Evolutionary conservation across 1,140 invertebrate genomes (phyloP).

Genomic region (Heliconius hewitsoni): DNA sequence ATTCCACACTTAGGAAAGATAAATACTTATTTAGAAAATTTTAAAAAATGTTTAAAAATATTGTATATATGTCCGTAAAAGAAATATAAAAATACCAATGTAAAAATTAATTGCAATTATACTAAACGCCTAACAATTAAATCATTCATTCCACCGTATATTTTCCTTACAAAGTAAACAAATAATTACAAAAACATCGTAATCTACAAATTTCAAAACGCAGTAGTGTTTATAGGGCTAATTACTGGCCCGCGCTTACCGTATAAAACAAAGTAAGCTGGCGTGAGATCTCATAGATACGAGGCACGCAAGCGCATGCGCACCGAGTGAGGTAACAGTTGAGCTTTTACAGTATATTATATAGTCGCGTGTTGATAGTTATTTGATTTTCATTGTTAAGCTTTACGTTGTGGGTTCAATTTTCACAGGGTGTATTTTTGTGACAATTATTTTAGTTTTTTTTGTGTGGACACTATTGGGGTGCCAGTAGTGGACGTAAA

Average conservation of each 20-base stretch:
- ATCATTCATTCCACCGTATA: neutral
- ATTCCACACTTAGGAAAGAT: no score
- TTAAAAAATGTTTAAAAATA: no score
- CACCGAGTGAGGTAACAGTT: neutral
- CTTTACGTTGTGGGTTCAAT: neutral
- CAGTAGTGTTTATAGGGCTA: conserved; percentile 11
- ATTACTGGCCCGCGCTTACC: conserved; percentile 15
- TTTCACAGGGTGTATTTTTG: neutral
- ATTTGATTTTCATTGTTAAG: neutral
- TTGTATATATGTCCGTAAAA: no score
- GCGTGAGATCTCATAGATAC: conserved; percentile 28
- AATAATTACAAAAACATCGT: neutral
- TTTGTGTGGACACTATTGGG: no score
- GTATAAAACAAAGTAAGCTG: conserved; percentile 19
- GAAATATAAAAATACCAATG: no score
- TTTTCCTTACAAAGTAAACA: neutral
- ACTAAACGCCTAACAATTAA: neutral
- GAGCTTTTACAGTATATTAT: neutral
- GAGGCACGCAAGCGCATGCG: conserved; percentile 29
- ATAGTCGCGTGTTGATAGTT: neutral
- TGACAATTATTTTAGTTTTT: no score
- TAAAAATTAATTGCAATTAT: no score
- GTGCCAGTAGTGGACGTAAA: no score
- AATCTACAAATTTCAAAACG: conserved; percentile 8
- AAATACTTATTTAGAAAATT: no score